Conservation (phyloP, 2,113 vertebrate genomes). For the Lamprotornis superbus region DNA sequence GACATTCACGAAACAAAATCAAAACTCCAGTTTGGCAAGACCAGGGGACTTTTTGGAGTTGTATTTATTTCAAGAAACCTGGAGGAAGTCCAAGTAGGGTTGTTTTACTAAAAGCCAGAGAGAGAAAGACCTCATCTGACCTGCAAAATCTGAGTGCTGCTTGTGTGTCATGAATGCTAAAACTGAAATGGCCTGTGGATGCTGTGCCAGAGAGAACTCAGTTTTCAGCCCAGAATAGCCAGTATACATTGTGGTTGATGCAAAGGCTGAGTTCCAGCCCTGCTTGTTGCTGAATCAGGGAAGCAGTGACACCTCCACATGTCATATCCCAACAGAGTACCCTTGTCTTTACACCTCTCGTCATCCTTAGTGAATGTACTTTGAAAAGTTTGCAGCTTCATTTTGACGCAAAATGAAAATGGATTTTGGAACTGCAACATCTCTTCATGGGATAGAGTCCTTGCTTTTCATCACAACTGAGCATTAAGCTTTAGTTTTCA, state of each 20-base stretch:
- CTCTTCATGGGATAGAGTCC: neutral
- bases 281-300: neutral
- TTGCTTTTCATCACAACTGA: neutral
- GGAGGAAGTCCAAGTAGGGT: neutral
- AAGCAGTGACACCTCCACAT: fast-evolving
- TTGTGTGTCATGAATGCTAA: neutral
- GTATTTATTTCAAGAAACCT: neutral
- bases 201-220: neutral
- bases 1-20: neutral
- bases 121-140: constrained; percentile 24
- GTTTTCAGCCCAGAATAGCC: neutral
- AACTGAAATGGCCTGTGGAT: neutral
- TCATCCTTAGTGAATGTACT: neutral
- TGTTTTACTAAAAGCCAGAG: neutral
- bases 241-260: fast-evolving
- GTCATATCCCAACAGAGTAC: fast-evolving
- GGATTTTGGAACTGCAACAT: neutral
- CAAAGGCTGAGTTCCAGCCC: neutral
- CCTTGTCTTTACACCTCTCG: neutral
- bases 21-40: constrained; percentile 7
- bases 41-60: neutral
- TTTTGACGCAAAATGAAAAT: neutral
- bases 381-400: neutral
- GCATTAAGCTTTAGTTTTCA: neutral
- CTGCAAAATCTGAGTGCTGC: neutral